These are phyloP conservation scores for Cricetomys ansorgei DNA, from an alignment of 2,113 vertebrate genomes.

Conservation along the genomic window DNA sequence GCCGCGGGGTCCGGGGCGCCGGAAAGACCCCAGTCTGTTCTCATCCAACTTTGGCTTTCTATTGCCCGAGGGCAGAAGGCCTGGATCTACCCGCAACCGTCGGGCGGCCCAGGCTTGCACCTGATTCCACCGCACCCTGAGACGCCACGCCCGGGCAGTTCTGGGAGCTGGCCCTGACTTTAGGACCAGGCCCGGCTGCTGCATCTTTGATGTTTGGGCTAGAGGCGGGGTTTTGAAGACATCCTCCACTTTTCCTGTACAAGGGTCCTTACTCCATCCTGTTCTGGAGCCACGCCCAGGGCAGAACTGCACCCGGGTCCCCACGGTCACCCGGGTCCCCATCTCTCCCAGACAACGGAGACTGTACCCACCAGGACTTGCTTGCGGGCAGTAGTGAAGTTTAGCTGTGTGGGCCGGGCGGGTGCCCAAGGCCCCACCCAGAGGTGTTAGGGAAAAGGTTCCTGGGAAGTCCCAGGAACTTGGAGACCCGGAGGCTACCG, in stretches of 20 bases:
- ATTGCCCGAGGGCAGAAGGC: neutral
- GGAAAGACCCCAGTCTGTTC: neutral
- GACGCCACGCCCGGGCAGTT: neutral
- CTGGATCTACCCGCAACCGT: neutral
- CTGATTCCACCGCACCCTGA: conserved; percentile 59
- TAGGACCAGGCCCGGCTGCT: neutral
- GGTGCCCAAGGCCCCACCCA: conserved; percentile 56
- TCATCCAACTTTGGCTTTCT: neutral
- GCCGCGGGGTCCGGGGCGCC: conserved; percentile 1
- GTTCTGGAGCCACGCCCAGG: neutral
- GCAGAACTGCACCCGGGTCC: neutral
- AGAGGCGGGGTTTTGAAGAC: neutral
- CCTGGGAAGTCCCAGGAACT: conserved; percentile 53
- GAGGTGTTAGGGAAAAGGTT: neutral
- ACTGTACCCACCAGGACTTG: neutral
- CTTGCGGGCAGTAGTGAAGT: neutral
- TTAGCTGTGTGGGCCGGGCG: neutral
- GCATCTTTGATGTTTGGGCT: neutral
- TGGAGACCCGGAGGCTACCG: neutral
- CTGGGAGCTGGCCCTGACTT: neutral
- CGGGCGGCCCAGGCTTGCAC: conserved; percentile 22
- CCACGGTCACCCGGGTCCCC: accelerated
- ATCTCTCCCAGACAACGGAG: too few relatives aligned
- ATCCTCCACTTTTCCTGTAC: neutral
- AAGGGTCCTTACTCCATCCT: neutral